Percentiles rank a stretch among this genome's conserved stretches.
These are phyloP conservation scores for Eulacestoma nigropectus DNA, from an alignment of 2,113 vertebrate genomes.

Conservation along the genomic window DNA sequence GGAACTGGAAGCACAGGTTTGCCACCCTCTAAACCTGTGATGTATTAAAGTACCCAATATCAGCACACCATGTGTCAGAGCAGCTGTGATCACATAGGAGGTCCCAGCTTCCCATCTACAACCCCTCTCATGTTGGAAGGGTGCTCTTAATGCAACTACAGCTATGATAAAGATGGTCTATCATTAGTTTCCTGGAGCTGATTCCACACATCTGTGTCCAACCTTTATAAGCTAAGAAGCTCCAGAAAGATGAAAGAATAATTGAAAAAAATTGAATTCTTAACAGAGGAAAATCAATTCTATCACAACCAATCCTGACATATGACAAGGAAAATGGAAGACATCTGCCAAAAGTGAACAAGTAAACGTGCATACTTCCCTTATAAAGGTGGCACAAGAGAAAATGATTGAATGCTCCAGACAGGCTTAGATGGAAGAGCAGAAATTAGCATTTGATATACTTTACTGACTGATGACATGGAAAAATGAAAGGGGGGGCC, in stretches of 20 bases:
- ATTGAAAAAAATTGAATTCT: background rate
- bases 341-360: background rate
- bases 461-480: background rate
- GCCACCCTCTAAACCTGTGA: background rate
- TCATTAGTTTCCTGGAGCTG: background rate
- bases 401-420: background rate
- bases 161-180: background rate
- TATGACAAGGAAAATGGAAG: conserved; percentile 6
- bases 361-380: background rate
- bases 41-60: background rate
- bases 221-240: background rate
- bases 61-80: background rate
- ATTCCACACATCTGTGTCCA: background rate
- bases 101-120: background rate
- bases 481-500: background rate
- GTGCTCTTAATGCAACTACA: background rate
- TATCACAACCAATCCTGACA: background rate
- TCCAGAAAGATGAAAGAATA: background rate
- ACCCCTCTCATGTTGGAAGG: background rate
- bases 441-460: background rate
- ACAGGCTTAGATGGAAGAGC: background rate
- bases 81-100: background rate
- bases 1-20: background rate
- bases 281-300: background rate
- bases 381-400: background rate